A percentile compares a stretch with the other conserved stretches of the same genome.
phyloP scores from a whole-genome alignment of 2,797 vertebrate genomes.

The Tokudaia tokunoshimensis region DNA sequence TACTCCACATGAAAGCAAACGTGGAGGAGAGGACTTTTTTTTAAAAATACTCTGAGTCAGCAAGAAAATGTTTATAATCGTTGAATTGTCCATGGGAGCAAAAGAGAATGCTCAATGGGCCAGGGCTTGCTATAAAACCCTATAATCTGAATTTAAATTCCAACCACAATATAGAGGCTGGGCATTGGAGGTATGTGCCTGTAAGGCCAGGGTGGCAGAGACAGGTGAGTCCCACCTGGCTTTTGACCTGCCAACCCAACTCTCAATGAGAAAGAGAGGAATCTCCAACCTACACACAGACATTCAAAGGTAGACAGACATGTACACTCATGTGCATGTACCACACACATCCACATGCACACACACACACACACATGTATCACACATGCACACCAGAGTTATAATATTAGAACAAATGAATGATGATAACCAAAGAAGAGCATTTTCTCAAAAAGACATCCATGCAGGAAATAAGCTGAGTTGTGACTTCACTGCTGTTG shows the following conservation, averaged over 20 bases:
- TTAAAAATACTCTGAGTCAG: background rate
- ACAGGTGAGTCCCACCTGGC: background rate
- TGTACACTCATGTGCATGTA: background rate
- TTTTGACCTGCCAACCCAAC: background rate
- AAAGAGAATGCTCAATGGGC: background rate
- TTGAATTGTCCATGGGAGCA: background rate
- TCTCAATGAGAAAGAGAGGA: background rate
- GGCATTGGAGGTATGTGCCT: background rate
- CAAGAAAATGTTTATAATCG: background rate
- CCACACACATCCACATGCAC: too few relatives aligned
- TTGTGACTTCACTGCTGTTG: background rate
- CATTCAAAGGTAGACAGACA: background rate
- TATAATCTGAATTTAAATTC: background rate
- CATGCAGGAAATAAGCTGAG: background rate
- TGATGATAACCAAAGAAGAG: background rate
- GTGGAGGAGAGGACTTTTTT: background rate
- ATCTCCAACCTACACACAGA: background rate
- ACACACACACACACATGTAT: background rate
- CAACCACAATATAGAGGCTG: background rate
- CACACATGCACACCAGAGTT: background rate
- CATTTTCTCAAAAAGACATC: slow-evolving; percentile 52
- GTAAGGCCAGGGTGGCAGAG: background rate
- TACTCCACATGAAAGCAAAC: background rate
- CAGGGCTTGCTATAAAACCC: background rate
- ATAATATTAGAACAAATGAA: slow-evolving; percentile 23